Evolutionary conservation across 2,113 vertebrate species (phyloP).

Genomic region (Ctenodactylus gundi): DNA sequence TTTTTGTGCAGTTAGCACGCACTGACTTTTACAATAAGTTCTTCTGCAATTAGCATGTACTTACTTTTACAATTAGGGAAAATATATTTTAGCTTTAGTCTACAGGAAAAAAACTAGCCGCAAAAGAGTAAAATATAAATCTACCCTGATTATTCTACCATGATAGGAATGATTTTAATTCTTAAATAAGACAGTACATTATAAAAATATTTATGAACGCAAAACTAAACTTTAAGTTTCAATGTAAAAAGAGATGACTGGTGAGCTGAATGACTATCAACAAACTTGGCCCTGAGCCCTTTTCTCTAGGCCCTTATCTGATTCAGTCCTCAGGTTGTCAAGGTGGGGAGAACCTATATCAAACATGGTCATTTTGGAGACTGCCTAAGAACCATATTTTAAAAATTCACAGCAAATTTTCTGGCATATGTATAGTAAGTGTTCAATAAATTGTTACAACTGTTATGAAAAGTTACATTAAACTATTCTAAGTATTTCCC

Average conservation of each 20-base stretch:
- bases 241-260: not conserved
- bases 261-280: not conserved
- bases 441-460: constrained; percentile 8
- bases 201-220: not conserved
- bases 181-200: not conserved
- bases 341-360: not conserved
- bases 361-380: not conserved
- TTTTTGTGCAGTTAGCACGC: not conserved
- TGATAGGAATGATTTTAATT: not conserved
- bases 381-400: not conserved
- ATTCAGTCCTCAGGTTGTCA: not conserved
- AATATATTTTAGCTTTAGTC: not conserved
- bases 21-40: not conserved
- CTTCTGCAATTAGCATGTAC: not conserved
- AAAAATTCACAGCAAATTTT: not conserved
- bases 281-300: not conserved
- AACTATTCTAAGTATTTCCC: constrained; percentile 15
- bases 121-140: not conserved
- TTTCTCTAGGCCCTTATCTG: not conserved
- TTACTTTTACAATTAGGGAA: not conserved
- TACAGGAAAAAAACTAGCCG: not conserved
- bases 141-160: not conserved
- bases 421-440: not conserved
- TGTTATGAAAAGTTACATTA: not conserved
- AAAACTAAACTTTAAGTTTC: not conserved